Conservation (phyloP, 2,113 vertebrate species). For the Platysternon megacephalum region DNA sequence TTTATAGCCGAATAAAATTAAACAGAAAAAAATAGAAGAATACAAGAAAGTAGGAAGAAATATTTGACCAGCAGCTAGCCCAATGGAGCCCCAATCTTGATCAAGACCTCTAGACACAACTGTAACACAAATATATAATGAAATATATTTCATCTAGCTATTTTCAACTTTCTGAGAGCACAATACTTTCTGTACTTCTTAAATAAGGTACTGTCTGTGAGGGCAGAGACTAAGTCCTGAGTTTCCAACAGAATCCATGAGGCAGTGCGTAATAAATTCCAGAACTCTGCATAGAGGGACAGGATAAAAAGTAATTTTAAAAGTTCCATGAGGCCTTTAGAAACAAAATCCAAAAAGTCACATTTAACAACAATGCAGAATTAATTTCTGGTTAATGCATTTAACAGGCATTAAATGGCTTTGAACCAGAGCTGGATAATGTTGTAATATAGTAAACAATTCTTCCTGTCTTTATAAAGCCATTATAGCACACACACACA, state of each 20-base stretch:
- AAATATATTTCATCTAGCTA: rapidly evolving
- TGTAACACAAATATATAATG: background rate
- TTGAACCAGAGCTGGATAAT: background rate
- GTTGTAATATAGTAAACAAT: background rate
- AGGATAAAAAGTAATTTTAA: too few relatives aligned
- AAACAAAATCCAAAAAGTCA: too few relatives aligned
- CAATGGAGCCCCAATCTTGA: background rate
- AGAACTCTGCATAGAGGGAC: too few relatives aligned
- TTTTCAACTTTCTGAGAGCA: background rate
- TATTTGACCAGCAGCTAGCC: background rate
- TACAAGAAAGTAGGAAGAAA: background rate
- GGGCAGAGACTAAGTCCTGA: too few relatives aligned
- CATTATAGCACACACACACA: background rate
- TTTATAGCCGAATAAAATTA: background rate
- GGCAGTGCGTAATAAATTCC: too few relatives aligned
- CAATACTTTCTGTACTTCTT: too few relatives aligned
- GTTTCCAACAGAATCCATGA: too few relatives aligned
- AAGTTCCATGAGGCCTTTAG: too few relatives aligned
- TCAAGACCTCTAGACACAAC: background rate
- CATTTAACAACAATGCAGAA: too few relatives aligned
- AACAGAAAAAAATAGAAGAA: background rate
- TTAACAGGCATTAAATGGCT: too few relatives aligned
- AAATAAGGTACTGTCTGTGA: too few relatives aligned
- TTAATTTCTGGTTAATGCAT: too few relatives aligned
- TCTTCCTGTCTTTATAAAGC: background rate